Evolutionary conservation across 2,113 vertebrate genomes (phyloP), one percentile per base, ranked within the genome.

Genomic region (Thomomys bottae): DNA sequence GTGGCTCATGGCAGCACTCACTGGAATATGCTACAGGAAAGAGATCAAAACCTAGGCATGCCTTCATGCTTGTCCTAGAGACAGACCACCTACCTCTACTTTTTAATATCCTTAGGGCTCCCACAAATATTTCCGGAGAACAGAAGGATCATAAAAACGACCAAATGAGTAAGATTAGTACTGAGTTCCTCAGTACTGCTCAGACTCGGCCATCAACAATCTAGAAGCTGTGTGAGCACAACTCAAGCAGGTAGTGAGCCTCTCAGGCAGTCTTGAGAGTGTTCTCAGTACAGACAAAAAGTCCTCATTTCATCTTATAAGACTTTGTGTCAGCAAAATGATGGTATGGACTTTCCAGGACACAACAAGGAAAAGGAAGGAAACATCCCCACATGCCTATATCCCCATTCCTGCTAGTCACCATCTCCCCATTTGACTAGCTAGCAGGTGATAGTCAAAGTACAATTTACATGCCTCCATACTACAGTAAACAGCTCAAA

Each of bases 1-100:
- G 94, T 11, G 72, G 92, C 64, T 40, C 87, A 67, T 18, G 36
- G n/a, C 38, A 28, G 49, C 0, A 1, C 36, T 72, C 0, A 1
- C 42, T 89, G 87, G 87, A 68, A 83, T 82, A 12, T 57, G 67
- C 87, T 89, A 61, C 84, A 67, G 96, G 93, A 96, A 92, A 63
- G 67, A 81, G 77, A 64, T 24, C 3, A 32, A 71, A 49, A 72
- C 54, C n/a, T 42, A 34, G 78, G 38, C 66, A 36, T 83, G 54
- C 21, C 80, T 54, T 54, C 49, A 54, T 54, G 49, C 49, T 54
- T 14, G 49, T 54, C 15, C 49, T 54, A 54, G 49, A 54, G 49
- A 54, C 49, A 54, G 49, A 15, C 14, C 49, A 54, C 49, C 49
- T 15, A 88, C 54, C 88, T 92, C 45, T 67, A 18, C 70, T 84